Evolutionary conservation across 2,888 invertebrate genomes (phyloP).

Genomic region (Germaria angustata): DNA sequence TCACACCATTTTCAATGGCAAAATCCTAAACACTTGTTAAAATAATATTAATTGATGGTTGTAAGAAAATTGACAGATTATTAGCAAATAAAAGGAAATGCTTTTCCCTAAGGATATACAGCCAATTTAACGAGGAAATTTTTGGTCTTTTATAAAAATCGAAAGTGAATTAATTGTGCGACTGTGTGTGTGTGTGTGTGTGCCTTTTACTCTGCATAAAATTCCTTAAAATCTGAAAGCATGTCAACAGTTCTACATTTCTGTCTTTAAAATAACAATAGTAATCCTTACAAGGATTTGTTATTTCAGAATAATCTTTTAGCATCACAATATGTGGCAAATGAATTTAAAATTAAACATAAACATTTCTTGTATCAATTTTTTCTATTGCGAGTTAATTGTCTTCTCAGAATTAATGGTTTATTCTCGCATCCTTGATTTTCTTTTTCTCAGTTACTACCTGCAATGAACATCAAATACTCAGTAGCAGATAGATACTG

Average conservation of each 20-base stretch:
- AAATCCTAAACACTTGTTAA: constrained; percentile 33
- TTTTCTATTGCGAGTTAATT: constrained; percentile 21
- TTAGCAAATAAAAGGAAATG: constrained; percentile 10
- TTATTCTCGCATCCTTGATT: background rate
- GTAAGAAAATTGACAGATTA: background rate
- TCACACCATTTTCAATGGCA: constrained; percentile 39
- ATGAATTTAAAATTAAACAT: constrained; percentile 57
- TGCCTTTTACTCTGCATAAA: background rate
- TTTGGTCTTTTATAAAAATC: background rate
- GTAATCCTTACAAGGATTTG: constrained; percentile 2
- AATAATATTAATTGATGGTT: constrained; percentile 40
- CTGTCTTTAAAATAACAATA: background rate
- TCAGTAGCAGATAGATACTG: constrained; percentile 20
- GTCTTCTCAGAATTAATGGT: constrained; percentile 43
- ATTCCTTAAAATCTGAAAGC: constrained; percentile 24
- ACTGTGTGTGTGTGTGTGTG: background rate
- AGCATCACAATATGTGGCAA: constrained; percentile 50
- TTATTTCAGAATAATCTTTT: constrained; percentile 26
- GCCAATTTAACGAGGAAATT: background rate
- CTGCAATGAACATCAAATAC: constrained; percentile 31
- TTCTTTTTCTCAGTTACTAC: constrained; percentile 26
- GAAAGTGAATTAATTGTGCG: background rate
- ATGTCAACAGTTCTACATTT: constrained; percentile 38
- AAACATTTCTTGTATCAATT: constrained; percentile 34
- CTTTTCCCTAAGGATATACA: constrained; percentile 43